phyloP scores from a whole-genome alignment of 2,888 invertebrate genomes.

The Oscheius myriophilus region DNA sequence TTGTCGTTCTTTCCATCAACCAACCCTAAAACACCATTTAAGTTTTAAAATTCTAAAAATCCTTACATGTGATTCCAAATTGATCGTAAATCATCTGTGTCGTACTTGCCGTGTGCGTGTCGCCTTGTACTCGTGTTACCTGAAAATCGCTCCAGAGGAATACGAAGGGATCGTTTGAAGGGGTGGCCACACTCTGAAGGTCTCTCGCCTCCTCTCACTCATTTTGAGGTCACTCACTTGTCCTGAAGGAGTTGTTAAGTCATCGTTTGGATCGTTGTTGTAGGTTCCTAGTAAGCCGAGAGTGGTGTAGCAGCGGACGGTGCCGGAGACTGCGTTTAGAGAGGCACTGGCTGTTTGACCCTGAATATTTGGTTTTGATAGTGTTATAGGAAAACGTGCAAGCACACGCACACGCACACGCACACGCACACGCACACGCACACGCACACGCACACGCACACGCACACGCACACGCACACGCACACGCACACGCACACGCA shows the following conservation, averaged over 20 bases:
- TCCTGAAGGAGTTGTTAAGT: conserved; percentile 56
- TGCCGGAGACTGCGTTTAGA: conserved; percentile 37
- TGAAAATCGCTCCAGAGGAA: conserved; percentile 1
- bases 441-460: too few relatives aligned
- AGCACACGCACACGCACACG: too few relatives aligned
- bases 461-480: too few relatives aligned
- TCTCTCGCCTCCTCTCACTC: too few relatives aligned
- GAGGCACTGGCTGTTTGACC: conserved; percentile 46
- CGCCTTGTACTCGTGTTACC: conserved; percentile 44
- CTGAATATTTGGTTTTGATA: conserved; percentile 16
- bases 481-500: too few relatives aligned
- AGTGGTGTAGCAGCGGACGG: conserved; percentile 54
- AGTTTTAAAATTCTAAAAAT: not conserved
- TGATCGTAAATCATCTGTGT: conserved; percentile 61
- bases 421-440: too few relatives aligned
- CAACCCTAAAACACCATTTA: conserved; percentile 41
- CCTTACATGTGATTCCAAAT: conserved; percentile 57
- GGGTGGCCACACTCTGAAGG: not conserved
- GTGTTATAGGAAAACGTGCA: too few relatives aligned
- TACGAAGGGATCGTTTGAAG: not conserved
- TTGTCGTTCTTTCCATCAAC: conserved; percentile 54
- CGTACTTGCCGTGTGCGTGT: conserved; percentile 49
- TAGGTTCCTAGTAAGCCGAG: conserved; percentile 63
- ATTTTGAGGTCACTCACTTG: conserved; percentile 8
- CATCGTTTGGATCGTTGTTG: conserved; percentile 66